Evolutionary conservation across 2,113 vertebrate genomes (phyloP), one percentile per base, ranked within the genome.

Genomic region (Notarius quadriscutis): DNA sequence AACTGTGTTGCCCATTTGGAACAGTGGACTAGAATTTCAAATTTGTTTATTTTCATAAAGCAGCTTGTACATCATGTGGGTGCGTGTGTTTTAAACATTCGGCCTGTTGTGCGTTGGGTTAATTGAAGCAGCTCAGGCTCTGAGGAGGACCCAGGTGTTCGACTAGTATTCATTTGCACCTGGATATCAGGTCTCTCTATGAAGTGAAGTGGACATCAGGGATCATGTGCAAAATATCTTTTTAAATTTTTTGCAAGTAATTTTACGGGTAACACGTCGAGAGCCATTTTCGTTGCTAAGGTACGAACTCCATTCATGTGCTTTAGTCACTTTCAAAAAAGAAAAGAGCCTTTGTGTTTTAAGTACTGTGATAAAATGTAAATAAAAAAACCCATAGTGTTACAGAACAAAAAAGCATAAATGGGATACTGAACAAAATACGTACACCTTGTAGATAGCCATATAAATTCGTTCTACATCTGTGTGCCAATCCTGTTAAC

Each of bases 111-210:
- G 84, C 63, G 81, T 86, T 72, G 72, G 79, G 86, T 86, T 87
- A 89, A 89, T 85, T 89, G 86, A 69, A 82, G 55, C 27, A 48
- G 85, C 53, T 81, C 79, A 41, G 86, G 63, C 72, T 90, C n/a
- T 65, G 77, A 82, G 85, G 41, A 82, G 82, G 60, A 78, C 82
- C 85, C 89, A 88, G 87, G 84, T 90, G 89, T 87, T 90, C 69
- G 71, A 58, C 71, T 79, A 25, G 30, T 11, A 75, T 90, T 82
- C 78, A 87, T 87, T 83, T 90, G 87, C 63, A 75, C 4, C 12
- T 72, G 48, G 69, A 77, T 27, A 85, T 62, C 4, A 5, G 27
- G 34, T 78, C 58, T 25, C 48, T 30, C 48, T 53, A 18, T n/a
- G 77, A 41, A 67, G 12, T 80, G 18, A 25, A 89, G 84, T 65